Evolutionary conservation across 1,140 invertebrate genomes (phyloP).

Genomic region (Procambarus virginalis): DNA sequence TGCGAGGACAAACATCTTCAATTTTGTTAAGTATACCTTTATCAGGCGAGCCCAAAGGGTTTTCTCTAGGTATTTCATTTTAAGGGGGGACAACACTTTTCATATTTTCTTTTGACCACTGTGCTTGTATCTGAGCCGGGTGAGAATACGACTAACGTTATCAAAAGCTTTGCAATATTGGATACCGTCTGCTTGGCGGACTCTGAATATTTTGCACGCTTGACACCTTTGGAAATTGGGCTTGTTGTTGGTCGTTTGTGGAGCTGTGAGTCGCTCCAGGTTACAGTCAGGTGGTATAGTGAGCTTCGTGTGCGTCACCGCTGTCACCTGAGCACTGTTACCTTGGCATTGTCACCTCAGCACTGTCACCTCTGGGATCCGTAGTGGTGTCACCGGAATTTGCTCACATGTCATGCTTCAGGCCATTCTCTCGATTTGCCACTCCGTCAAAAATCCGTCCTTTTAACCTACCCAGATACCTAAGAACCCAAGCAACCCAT

Average conservation of each 20-base stretch:
- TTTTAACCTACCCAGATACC: too few relatives aligned
- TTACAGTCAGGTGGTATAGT: too few relatives aligned
- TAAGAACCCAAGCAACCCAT: too few relatives aligned
- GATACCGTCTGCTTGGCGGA: constrained; percentile 6
- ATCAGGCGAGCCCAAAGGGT: background rate
- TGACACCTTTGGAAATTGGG: background rate
- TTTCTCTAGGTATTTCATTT: background rate
- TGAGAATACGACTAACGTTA: constrained; percentile 9
- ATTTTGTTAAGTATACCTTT: background rate
- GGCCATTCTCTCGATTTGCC: too few relatives aligned
- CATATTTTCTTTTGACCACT: constrained; percentile 2
- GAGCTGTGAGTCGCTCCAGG: background rate
- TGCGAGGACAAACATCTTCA: background rate
- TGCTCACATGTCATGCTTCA: too few relatives aligned
- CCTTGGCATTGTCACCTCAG: too few relatives aligned
- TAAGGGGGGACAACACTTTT: background rate
- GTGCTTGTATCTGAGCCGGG: background rate
- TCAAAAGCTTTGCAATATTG: constrained; percentile 18
- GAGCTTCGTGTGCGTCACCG: too few relatives aligned
- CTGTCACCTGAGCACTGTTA: too few relatives aligned
- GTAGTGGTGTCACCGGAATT: too few relatives aligned
- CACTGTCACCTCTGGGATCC: too few relatives aligned
- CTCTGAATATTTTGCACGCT: background rate
- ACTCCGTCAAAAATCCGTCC: too few relatives aligned
- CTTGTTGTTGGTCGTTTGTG: background rate